A percentile compares a stretch with the other conserved stretches of the same genome.
phyloP scores from a whole-genome alignment of 2,888 invertebrate genomes.

The Clitarchus hookeri region DNA sequence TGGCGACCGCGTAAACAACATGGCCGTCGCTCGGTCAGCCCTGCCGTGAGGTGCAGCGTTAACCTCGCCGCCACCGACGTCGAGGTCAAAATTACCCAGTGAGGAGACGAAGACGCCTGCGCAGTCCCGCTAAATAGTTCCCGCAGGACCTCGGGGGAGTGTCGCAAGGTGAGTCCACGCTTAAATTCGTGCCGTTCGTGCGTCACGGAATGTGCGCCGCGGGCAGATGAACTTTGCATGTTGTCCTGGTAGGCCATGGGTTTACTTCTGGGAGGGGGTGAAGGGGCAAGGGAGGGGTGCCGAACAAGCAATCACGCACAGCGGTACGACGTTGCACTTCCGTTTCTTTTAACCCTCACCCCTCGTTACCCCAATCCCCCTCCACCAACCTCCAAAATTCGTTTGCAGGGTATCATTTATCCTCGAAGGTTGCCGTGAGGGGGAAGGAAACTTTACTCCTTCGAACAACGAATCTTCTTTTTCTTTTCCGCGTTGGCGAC shows the following conservation, averaged over 20 bases:
- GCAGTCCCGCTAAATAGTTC: not conserved
- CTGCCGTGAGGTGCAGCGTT: not conserved
- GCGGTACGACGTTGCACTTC: not conserved
- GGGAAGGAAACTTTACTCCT: not conserved
- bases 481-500: not conserved
- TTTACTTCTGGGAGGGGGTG: not conserved
- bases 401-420: not conserved
- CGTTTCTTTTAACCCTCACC: not conserved
- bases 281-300: not conserved
- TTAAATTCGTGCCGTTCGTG: not conserved
- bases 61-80: not conserved
- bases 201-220: not conserved
- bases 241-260: not conserved
- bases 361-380: not conserved
- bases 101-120: not conserved
- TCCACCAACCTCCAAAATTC: not conserved
- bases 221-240: slow-evolving; percentile 14
- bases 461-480: not conserved
- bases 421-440: not conserved
- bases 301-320: slow-evolving; percentile 2
- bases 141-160: not conserved
- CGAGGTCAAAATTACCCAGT: not conserved
- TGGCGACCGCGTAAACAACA: not conserved
- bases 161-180: not conserved
- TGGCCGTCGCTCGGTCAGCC: not conserved